Percentiles rank a stretch among this genome's conserved stretches.
phyloP scores from a whole-genome alignment of 1,140 invertebrate genomes.

The Calosoma granatense region DNA sequence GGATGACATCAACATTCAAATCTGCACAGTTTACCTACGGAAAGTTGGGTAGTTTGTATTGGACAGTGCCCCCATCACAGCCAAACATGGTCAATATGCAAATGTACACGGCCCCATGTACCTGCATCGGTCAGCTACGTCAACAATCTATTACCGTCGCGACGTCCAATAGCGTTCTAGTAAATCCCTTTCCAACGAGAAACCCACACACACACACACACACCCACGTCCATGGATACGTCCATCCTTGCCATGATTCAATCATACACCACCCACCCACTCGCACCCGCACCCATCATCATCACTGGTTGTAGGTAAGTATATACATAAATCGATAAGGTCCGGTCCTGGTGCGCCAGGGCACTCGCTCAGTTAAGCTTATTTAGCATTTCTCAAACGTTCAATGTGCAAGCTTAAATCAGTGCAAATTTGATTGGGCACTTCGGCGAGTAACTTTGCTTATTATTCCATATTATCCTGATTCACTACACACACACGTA shows the following conservation, averaged over 20 bases:
- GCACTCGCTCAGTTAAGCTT: neutral
- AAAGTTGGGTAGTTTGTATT: constrained; percentile 26
- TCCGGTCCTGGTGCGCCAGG: neutral
- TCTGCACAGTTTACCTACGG: neutral
- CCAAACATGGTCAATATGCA: constrained; percentile 31
- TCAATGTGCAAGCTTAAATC: neutral
- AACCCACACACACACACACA: neutral
- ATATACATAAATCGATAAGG: neutral
- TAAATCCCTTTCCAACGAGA: neutral
- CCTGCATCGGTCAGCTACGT: constrained; percentile 34
- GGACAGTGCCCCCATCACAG: constrained; percentile 29
- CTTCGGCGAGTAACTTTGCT: neutral
- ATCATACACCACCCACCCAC: neutral
- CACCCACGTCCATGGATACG: neutral
- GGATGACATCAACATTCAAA: constrained; percentile 10
- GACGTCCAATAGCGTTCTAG: constrained; percentile 15
- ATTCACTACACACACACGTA: neutral
- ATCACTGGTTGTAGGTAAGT: neutral
- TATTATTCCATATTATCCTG: neutral
- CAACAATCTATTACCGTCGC: constrained; percentile 34
- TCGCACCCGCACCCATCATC: neutral
- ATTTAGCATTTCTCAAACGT: constrained; percentile 8
- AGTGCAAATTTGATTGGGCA: neutral
- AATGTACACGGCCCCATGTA: constrained; percentile 25
- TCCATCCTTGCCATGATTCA: neutral